Evolutionary conservation across 2,797 vertebrate genomes (phyloP).

Genomic region (Poeciliopsis gracilis): DNA sequence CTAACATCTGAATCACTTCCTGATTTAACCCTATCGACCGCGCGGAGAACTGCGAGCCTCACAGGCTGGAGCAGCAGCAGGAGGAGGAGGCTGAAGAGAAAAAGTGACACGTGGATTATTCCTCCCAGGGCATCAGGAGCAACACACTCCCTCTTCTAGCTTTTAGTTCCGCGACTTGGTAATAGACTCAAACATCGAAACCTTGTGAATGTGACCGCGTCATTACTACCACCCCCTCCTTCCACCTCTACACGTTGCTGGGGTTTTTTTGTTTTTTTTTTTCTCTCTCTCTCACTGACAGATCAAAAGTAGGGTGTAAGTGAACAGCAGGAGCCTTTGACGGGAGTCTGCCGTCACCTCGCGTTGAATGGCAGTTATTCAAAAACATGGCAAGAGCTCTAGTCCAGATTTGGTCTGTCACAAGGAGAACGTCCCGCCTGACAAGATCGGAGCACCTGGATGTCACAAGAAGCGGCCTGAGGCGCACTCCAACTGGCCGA

Average conservation of each 20-base stretch:
- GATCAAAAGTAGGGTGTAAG: constrained; percentile 27
- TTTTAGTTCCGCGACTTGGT: constrained; percentile 18
- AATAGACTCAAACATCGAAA: constrained; percentile 9
- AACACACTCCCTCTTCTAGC: constrained; percentile 27
- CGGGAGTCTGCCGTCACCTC: constrained; percentile 47
- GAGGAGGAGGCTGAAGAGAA: constrained; percentile 52
- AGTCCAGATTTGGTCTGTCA: constrained; percentile 78
- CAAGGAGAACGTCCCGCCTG: constrained; percentile 75
- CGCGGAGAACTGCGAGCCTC: constrained; percentile 72
- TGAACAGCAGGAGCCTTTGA: constrained; percentile 32
- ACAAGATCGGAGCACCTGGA: constrained; percentile 69
- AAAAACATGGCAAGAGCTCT: constrained; percentile 86
- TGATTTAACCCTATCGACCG: constrained; percentile 68
- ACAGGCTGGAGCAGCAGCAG: constrained; percentile 40
- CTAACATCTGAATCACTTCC: constrained; percentile 70
- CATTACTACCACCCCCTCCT: background rate
- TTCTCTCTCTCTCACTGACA: constrained; percentile 6
- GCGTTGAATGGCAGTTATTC: constrained; percentile 88
- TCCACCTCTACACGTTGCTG: background rate
- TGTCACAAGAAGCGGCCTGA: constrained; percentile 82
- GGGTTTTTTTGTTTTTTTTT: too few species aligned
- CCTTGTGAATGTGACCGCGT: constrained; percentile 34
- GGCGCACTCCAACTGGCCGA: constrained; percentile 82
- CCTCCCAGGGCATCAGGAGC: constrained; percentile 66
- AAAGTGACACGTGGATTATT: constrained; percentile 86